These are phyloP conservation scores for Rotaria magnacalcarata DNA, from an alignment of 2,888 invertebrate genomes.

Conservation along the genomic window DNA sequence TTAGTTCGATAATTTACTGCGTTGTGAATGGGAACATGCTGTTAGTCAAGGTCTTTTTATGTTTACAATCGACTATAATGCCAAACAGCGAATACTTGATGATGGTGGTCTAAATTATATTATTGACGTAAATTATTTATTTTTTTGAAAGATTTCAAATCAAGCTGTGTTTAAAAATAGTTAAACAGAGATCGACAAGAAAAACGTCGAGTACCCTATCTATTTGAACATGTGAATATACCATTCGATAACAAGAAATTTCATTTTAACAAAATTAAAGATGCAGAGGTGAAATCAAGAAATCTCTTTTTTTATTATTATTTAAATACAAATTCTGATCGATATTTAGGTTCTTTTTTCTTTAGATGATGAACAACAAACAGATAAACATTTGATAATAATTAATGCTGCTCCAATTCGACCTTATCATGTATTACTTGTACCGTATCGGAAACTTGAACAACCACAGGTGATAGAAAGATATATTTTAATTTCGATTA, in stretches of 20 bases:
- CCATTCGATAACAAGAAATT: neutral
- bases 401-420: constrained; percentile 11
- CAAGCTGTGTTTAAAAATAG: neutral
- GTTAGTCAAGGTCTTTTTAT: neutral
- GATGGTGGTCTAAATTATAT: neutral
- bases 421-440: constrained; percentile 23
- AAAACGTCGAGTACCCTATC: constrained; percentile 2
- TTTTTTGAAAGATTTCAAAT: neutral
- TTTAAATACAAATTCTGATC: too few relatives aligned
- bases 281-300: neutral
- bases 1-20: constrained; percentile 8
- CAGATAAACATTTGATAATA: neutral
- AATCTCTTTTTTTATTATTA: too few relatives aligned
- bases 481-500: too few relatives aligned
- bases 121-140: neutral
- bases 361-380: neutral
- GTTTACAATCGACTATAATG: neutral
- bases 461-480: neutral
- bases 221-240: neutral
- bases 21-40: neutral
- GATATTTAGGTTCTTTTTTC: neutral
- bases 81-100: neutral
- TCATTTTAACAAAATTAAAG: constrained; percentile 23
- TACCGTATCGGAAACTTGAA: neutral
- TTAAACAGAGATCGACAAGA: neutral